Conservation (phyloP, 1,140 invertebrate species). For the Caenorhabditis inopinata region DNA sequence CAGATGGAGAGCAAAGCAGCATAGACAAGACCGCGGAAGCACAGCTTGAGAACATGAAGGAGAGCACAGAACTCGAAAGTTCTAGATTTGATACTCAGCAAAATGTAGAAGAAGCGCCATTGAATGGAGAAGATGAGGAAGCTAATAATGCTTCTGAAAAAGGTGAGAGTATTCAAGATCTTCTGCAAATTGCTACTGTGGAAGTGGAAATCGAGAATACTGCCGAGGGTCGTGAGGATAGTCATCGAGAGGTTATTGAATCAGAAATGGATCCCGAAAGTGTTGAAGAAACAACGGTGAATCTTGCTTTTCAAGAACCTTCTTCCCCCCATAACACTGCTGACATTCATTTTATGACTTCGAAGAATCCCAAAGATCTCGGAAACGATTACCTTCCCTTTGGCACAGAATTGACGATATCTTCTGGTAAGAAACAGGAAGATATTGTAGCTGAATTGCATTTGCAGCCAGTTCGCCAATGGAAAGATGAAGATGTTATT, state of each 20-base stretch:
- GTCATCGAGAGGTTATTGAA: too few species aligned
- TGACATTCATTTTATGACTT: neutral
- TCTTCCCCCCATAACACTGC: neutral
- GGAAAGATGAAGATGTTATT: conserved; percentile 21
- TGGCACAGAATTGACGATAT: neutral
- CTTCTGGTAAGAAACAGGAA: neutral
- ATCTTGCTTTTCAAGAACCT: neutral
- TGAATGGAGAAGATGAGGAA: too few species aligned
- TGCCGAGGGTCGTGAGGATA: too few species aligned
- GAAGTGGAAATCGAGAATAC: neutral
- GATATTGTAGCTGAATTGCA: neutral
- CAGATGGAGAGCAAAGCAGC: too few species aligned
- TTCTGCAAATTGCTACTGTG: neutral
- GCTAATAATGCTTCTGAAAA: neutral
- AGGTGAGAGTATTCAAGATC: neutral
- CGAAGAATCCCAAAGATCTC: neutral
- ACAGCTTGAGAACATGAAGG: too few species aligned
- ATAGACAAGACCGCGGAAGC: too few species aligned
- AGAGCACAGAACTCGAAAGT: too few species aligned
- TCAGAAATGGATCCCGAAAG: too few species aligned
- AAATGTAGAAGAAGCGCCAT: too few species aligned
- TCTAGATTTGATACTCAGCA: too few species aligned
- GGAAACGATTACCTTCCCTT: conserved; percentile 3
- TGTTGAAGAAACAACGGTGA: too few species aligned
- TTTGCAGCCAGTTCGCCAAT: neutral